These are phyloP conservation scores for Platysteira castanea DNA, from an alignment of 2,113 vertebrate species.

Conservation along the genomic window DNA sequence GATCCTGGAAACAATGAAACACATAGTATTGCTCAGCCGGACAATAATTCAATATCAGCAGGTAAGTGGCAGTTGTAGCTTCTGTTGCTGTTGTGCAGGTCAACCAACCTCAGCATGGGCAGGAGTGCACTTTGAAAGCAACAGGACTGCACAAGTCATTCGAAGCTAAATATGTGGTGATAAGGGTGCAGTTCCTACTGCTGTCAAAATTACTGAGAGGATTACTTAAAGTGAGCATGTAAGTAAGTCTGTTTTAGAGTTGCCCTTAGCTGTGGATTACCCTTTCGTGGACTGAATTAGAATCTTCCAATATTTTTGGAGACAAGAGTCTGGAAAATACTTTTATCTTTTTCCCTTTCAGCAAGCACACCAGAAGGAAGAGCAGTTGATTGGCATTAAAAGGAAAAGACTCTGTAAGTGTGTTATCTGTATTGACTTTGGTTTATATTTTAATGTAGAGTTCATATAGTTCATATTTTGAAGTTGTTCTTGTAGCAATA, in stretches of 20 bases:
- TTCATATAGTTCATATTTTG: background rate
- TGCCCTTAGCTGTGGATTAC: background rate
- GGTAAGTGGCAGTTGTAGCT: constrained; percentile 24
- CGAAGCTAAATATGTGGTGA: background rate
- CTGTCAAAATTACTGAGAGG: background rate
- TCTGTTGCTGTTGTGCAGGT: background rate
- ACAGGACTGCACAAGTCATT: background rate
- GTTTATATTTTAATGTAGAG: background rate
- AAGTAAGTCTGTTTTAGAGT: background rate
- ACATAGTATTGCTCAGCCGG: background rate
- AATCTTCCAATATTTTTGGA: background rate
- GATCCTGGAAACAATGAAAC: constrained; percentile 36
- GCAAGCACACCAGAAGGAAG: constrained; percentile 51
- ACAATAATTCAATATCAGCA: constrained; percentile 31
- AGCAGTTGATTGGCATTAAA: constrained; percentile 52
- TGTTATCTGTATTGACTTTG: background rate
- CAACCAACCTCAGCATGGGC: background rate
- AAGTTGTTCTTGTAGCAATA: background rate
- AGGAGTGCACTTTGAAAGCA: background rate
- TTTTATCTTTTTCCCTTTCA: constrained; percentile 18
- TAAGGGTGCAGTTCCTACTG: background rate
- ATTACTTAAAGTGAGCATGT: background rate
- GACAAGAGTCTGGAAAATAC: background rate
- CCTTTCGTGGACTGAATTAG: background rate
- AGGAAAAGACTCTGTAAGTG: constrained; percentile 68